Evolutionary conservation across 2,113 vertebrate species (phyloP).

Genomic region (Struthidea cinerea): DNA sequence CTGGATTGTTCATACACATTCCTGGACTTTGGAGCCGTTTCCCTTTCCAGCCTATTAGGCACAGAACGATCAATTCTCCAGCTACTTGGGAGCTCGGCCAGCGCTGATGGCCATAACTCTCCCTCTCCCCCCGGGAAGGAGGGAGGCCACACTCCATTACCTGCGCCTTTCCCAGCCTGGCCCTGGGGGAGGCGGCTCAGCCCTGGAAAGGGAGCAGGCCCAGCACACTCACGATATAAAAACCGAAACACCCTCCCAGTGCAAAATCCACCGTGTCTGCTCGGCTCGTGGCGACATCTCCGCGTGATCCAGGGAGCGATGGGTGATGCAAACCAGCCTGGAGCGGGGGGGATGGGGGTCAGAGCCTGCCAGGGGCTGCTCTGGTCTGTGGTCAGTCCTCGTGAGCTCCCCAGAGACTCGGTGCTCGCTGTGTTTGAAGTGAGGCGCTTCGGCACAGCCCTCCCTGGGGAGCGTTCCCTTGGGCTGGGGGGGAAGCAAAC

Average conservation of each 20-base stretch:
- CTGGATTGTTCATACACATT: neutral
- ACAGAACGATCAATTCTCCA: neutral
- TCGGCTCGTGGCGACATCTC: accelerated
- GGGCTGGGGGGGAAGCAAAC: neutral
- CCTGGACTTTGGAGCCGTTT: neutral
- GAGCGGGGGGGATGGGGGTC: accelerated
- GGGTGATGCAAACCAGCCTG: neutral
- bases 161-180: accelerated
- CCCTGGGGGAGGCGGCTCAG: neutral
- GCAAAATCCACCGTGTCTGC: accelerated
- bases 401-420: accelerated
- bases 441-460: accelerated
- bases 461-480: accelerated
- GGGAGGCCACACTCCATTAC: neutral
- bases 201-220: accelerated
- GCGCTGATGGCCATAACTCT: accelerated
- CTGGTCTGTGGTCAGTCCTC: accelerated
- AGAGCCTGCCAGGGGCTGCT: neutral
- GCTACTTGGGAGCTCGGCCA: neutral
- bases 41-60: conserved; percentile 16
- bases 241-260: neutral
- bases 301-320: accelerated
- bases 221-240: accelerated
- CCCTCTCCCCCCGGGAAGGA: neutral
- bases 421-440: accelerated